A percentile compares a stretch with the other conserved stretches of the same genome.
Evolutionary conservation across 2,113 vertebrate species (phyloP).

Genomic region (Daboia siamensis): DNA sequence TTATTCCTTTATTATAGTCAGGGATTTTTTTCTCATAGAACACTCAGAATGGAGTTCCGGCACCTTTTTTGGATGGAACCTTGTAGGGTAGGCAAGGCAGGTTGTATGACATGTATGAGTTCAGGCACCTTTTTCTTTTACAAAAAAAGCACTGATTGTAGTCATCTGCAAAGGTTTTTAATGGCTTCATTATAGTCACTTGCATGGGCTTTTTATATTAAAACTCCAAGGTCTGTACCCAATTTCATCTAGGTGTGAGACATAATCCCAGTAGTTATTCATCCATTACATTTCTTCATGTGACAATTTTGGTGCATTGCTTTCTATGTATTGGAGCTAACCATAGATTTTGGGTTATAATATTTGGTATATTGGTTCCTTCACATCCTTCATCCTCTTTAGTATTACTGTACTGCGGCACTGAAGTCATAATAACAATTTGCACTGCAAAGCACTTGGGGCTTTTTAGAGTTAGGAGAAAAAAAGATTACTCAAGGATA

Average conservation of each 20-base stretch:
- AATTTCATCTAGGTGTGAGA: background rate
- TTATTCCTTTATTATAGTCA: background rate
- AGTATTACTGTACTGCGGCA: background rate
- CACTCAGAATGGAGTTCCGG: too few relatives aligned
- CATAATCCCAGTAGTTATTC: background rate
- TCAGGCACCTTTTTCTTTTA: too few relatives aligned
- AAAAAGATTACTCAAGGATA: background rate
- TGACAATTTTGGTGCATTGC: background rate
- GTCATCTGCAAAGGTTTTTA: background rate
- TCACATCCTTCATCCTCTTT: background rate
- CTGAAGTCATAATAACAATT: slow-evolving; percentile 4
- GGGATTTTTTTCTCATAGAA: too few relatives aligned
- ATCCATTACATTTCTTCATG: background rate
- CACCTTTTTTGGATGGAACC: too few relatives aligned
- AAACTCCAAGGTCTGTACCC: background rate
- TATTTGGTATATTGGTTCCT: background rate
- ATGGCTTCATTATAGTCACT: background rate
- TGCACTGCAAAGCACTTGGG: background rate
- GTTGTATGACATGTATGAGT: too few relatives aligned
- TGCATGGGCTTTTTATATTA: background rate
- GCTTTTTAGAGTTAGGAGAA: background rate
- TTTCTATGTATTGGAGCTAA: background rate
- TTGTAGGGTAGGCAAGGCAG: too few relatives aligned
- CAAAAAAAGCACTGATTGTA: too few relatives aligned
- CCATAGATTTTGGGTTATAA: background rate